These are phyloP conservation scores for Neuroscelio doddi DNA, from an alignment of 2,888 invertebrate species.

Conservation along the genomic window DNA sequence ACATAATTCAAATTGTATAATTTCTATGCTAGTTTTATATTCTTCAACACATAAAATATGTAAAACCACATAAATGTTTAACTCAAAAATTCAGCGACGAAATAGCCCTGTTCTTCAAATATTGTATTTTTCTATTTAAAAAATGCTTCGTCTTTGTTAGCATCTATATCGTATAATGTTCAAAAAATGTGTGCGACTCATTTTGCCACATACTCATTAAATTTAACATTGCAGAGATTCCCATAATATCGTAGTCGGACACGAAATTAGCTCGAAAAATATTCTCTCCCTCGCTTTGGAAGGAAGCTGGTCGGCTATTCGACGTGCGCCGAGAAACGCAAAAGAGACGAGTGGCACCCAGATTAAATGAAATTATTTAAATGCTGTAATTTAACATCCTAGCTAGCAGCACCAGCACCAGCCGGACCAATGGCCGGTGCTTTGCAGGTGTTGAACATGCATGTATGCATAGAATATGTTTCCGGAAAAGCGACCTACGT, in stretches of 20 bases:
- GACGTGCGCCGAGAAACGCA: not conserved
- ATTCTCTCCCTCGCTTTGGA: constrained; percentile 12
- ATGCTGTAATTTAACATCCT: constrained; percentile 65
- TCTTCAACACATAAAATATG: too few species aligned
- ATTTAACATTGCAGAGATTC: too few species aligned
- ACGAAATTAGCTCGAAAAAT: constrained; percentile 7
- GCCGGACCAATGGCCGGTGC: constrained; percentile 39
- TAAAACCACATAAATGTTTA: too few species aligned
- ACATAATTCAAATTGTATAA: too few species aligned
- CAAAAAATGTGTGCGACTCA: constrained; percentile 16
- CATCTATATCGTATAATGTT: not conserved
- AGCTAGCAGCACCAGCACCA: constrained; percentile 17
- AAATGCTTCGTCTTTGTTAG: too few species aligned
- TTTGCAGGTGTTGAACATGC: constrained; percentile 63
- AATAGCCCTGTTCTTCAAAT: too few species aligned
- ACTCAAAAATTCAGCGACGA: not conserved
- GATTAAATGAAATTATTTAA: constrained; percentile 69
- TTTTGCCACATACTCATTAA: not conserved
- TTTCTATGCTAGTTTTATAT: too few species aligned
- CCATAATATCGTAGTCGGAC: not conserved
- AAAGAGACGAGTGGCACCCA: too few species aligned
- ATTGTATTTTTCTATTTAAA: too few species aligned
- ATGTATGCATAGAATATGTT: constrained; percentile 68
- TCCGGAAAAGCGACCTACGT: constrained; percentile 48
- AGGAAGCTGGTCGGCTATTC: not conserved